phyloP scores from a whole-genome alignment of 2,888 invertebrate genomes.

The Euproctis similis region DNA sequence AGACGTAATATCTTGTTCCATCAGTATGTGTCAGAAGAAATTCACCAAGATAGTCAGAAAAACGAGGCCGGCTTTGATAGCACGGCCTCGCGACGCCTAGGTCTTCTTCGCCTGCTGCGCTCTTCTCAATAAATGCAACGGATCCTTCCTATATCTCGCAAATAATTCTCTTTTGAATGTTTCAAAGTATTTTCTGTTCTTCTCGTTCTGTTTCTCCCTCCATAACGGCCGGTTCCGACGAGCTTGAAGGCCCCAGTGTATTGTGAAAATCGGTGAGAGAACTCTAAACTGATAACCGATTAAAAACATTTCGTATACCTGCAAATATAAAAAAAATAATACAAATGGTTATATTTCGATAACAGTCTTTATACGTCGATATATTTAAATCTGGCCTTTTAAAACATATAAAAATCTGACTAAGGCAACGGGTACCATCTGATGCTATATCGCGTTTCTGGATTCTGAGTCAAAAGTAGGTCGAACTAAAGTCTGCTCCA shows the following conservation, averaged over 20 bases:
- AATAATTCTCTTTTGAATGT: slow-evolving; percentile 89
- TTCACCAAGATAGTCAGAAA: slow-evolving; percentile 23
- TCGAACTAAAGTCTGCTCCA: too few species aligned
- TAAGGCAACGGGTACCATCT: too few species aligned
- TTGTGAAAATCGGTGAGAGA: slow-evolving; percentile 90
- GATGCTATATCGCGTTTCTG: too few species aligned
- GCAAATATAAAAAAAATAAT: slow-evolving; percentile 23
- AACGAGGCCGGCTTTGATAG: slow-evolving; percentile 53
- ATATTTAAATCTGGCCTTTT: too few species aligned
- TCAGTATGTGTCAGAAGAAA: slow-evolving; percentile 34
- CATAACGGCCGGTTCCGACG: slow-evolving; percentile 86
- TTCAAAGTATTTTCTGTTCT: slow-evolving; percentile 88
- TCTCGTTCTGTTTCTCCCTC: slow-evolving; percentile 90
- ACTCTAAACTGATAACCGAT: slow-evolving; percentile 92
- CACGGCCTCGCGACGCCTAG: slow-evolving; percentile 69
- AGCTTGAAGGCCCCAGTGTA: slow-evolving; percentile 92
- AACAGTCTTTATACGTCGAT: too few species aligned
- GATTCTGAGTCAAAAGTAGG: too few species aligned
- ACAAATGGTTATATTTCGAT: too few species aligned
- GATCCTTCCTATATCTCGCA: slow-evolving; percentile 82
- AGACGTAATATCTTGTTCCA: too few species aligned
- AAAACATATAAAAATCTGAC: too few species aligned
- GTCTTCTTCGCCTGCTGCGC: slow-evolving; percentile 56
- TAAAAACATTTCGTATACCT: slow-evolving; percentile 95
- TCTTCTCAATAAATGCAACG: slow-evolving; percentile 63